phyloP scores from a whole-genome alignment of 2,797 vertebrate genomes.

The Arnoldichthys spilopterus region DNA sequence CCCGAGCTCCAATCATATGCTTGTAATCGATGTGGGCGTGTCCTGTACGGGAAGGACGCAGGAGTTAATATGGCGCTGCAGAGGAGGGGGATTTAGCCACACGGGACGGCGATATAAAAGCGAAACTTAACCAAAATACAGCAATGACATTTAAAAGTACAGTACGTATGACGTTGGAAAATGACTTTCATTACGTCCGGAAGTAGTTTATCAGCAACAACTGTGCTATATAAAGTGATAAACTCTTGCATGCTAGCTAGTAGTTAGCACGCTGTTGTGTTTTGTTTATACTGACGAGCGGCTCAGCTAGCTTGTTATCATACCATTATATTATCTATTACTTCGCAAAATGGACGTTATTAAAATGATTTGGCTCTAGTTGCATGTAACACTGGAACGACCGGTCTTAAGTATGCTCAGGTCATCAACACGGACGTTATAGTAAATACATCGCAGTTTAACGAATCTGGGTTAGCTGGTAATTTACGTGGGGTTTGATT shows the following conservation, averaged over 20 bases:
- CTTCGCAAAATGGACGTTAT: too few relatives aligned
- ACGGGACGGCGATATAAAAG: slow-evolving; percentile 8
- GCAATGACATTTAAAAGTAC: slow-evolving; percentile 14
- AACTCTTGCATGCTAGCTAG: background rate
- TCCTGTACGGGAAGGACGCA: slow-evolving; percentile 6
- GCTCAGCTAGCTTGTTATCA: too few relatives aligned
- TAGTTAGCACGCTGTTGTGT: background rate
- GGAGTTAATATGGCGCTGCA: slow-evolving; percentile 9
- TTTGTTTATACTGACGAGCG: background rate
- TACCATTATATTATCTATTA: too few relatives aligned
- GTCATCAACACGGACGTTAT: too few relatives aligned
- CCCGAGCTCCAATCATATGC: background rate
- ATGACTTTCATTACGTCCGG: background rate
- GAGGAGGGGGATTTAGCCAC: too few relatives aligned
- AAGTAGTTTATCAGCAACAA: background rate
- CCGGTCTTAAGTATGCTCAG: too few relatives aligned
- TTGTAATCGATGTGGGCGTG: background rate
- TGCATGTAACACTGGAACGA: too few relatives aligned
- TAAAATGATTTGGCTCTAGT: too few relatives aligned
- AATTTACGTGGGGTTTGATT: too few relatives aligned
- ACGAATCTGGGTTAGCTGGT: too few relatives aligned
- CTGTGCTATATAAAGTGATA: background rate
- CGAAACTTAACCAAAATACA: background rate
- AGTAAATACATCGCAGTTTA: too few relatives aligned
- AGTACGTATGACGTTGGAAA: slow-evolving; percentile 4